Base-by-base conservation (phyloP, 1,140 invertebrate species). In the Oppia nitens region DNA sequence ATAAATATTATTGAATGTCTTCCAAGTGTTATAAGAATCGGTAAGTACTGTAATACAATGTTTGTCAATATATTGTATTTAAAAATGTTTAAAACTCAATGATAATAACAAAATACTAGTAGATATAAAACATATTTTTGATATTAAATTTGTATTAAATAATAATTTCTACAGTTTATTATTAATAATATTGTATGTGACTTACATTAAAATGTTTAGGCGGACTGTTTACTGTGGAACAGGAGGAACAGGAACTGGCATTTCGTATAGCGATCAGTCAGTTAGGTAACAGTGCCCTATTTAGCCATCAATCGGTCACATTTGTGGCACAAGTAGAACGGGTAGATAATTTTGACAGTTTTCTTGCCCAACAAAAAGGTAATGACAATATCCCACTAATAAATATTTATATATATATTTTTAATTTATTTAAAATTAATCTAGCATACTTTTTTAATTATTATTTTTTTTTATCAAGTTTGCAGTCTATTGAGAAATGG, bases 211-310 rank as follows among this genome's bases (percentile, higher is more conserved):
- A n/a, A n/a, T 40, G 6, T 40, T 40, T 17, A 40, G 89, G 87
- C 69, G 88, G 87, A 45, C 75, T 93, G 47, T 92, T 93, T 71
- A 87, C 91, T 77, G 82, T 82, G 25, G 78, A 80, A 45, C 83
- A 87, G 71, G 79, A 83, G 65, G 83, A 82, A 65, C 86, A 90
- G 71, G 87, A 90, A 72, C 78, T 89, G 49, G 87, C 87, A 23
- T 92, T 93, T 70, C 79, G 84, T 57, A 87, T 91, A 72, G 88
- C 88, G 1, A 85, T 90, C 14, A 87, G 91, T 67, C 80, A 84
- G 67, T 86, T 92, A 66, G 92, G 92, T 73, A 78, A 78, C 24
- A 84, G 89, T 69, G 9, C 9, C 9, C 9, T 21, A 14, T 12
- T 50, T 20, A 9, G 9, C 9, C 21, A 9, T 14, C 9, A 50